These are phyloP conservation scores for Dysmachus trigonus DNA, from an alignment of 2,888 invertebrate species.

Conservation along the genomic window DNA sequence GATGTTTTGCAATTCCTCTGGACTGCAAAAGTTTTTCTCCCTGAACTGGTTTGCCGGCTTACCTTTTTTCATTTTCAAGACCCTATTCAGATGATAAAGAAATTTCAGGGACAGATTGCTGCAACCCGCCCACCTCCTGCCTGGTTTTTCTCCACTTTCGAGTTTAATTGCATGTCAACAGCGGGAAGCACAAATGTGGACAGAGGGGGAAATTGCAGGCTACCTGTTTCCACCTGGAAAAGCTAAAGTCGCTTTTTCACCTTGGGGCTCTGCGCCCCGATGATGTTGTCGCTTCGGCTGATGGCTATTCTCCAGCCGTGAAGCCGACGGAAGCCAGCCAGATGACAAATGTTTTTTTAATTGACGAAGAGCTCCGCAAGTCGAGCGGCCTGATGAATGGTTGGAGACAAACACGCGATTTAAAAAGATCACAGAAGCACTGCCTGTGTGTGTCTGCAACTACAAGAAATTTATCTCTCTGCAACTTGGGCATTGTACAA, in stretches of 20 bases:
- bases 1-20: neutral
- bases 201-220: neutral
- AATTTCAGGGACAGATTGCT: neutral
- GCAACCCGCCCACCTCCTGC: neutral
- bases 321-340: neutral
- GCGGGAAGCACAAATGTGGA: neutral
- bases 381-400: neutral
- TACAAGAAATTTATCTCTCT: neutral
- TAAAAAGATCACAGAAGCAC: neutral
- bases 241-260: neutral
- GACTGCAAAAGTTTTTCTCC: neutral
- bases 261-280: neutral
- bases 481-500: neutral
- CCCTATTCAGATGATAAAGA: conserved; percentile 1
- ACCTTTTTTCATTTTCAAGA: neutral
- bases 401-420: neutral
- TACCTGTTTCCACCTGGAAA: neutral
- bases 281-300: neutral
- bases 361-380: neutral
- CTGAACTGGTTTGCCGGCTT: neutral
- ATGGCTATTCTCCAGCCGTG: neutral
- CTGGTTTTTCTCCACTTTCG: neutral
- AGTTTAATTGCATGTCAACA: conserved; percentile 5
- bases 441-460: no score
- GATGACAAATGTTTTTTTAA: neutral